phyloP scores from a whole-genome alignment of 2,797 vertebrate genomes.

The Scomberomorus guttatus region DNA sequence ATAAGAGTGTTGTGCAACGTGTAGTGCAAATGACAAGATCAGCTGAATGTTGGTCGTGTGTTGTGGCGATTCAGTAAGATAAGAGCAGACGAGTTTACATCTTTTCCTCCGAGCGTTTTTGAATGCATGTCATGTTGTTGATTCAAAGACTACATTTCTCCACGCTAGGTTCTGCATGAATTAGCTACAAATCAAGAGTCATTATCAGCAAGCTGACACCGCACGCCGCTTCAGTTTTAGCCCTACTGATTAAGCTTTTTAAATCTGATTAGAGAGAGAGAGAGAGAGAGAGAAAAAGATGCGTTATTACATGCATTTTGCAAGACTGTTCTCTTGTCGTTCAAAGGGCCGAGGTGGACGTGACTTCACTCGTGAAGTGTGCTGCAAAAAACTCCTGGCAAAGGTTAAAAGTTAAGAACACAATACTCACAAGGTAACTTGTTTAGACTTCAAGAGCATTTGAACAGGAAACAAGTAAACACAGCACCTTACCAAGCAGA shows the following conservation, averaged over 20 bases:
- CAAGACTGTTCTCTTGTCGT: not conserved
- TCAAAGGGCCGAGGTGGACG: accelerated
- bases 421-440: not conserved
- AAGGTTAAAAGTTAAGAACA: not conserved
- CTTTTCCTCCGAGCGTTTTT: slow-evolving; percentile 47
- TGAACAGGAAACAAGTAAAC: slow-evolving; percentile 43
- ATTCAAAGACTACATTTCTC: slow-evolving; percentile 1
- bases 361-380: not conserved
- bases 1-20: slow-evolving; percentile 43
- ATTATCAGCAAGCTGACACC: not conserved
- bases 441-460: not conserved
- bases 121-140: slow-evolving; percentile 7
- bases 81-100: not conserved
- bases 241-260: not conserved
- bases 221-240: not conserved
- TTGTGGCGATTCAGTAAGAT: slow-evolving; percentile 47
- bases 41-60: slow-evolving; percentile 2
- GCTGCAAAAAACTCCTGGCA: not conserved
- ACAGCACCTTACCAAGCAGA: not conserved
- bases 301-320: not conserved
- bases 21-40: slow-evolving; percentile 3
- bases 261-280: not conserved
- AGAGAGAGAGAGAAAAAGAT: not conserved
- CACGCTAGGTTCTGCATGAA: not conserved
- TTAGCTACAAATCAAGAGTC: not conserved